phyloP scores from a whole-genome alignment of 2,888 invertebrate species.

The Caenorhabditis wallacei region DNA sequence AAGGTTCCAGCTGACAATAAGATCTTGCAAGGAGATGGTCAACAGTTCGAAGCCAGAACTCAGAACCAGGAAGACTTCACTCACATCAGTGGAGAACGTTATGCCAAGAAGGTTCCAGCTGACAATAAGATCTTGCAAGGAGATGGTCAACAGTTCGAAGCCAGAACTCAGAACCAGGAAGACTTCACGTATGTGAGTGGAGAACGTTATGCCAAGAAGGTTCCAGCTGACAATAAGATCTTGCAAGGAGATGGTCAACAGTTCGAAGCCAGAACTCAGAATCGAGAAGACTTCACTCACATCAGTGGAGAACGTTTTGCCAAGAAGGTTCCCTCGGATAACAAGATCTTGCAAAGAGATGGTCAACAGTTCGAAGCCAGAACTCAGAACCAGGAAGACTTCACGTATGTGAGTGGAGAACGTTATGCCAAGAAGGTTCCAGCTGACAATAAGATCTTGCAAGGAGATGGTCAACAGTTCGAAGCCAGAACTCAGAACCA shows the following conservation, averaged over 20 bases:
- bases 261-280: constrained; percentile 34
- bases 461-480: constrained; percentile 29
- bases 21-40: constrained; percentile 34
- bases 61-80: constrained; percentile 31
- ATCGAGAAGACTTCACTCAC: constrained; percentile 17
- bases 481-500: constrained; percentile 37
- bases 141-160: constrained; percentile 29
- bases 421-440: constrained; percentile 32
- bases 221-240: constrained; percentile 37
- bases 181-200: constrained; percentile 9
- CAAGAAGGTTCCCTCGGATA: constrained; percentile 26
- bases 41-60: constrained; percentile 24
- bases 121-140: constrained; percentile 42
- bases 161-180: constrained; percentile 36
- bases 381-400: constrained; percentile 34
- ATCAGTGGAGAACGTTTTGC: constrained; percentile 33
- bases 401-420: constrained; percentile 20
- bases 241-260: constrained; percentile 29
- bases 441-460: constrained; percentile 37
- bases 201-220: constrained; percentile 32
- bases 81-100: constrained; percentile 27
- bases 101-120: constrained; percentile 24
- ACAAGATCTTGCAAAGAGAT: constrained; percentile 36
- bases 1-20: constrained; percentile 37
- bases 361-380: constrained; percentile 26